These are phyloP conservation scores for Margaritifera margaritifera DNA, from an alignment of 2,888 invertebrate species.

Conservation along the genomic window DNA sequence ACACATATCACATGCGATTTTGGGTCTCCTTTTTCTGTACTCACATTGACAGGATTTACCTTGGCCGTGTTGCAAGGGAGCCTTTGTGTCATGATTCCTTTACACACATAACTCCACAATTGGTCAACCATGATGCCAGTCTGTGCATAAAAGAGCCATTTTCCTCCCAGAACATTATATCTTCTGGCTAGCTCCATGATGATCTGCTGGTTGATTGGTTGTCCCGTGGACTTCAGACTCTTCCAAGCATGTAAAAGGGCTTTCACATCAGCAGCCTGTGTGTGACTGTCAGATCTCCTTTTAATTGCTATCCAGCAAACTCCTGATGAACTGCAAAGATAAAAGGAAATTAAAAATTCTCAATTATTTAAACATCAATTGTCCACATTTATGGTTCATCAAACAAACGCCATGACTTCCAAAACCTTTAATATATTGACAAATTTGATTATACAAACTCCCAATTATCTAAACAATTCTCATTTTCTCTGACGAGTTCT, in stretches of 20 bases:
- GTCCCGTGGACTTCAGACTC: conserved; percentile 14
- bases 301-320: conserved; percentile 19
- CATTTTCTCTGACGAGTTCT: too few species aligned
- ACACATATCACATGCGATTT: conserved; percentile 42
- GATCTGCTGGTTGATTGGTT: conserved; percentile 21
- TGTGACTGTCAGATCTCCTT: not conserved
- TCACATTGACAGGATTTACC: conserved; percentile 15
- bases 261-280: conserved; percentile 9
- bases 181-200: conserved; percentile 38
- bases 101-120: conserved; percentile 40
- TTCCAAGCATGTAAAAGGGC: conserved; percentile 33
- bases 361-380: too few species aligned
- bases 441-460: too few species aligned
- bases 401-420: too few species aligned
- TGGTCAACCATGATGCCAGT: conserved; percentile 40
- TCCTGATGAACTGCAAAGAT: conserved; percentile 10
- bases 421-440: too few species aligned
- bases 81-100: conserved; percentile 20
- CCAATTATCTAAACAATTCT: too few species aligned
- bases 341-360: not conserved
- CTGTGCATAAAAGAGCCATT: conserved; percentile 39
- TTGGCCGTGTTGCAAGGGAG: conserved; percentile 27
- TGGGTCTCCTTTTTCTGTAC: not conserved
- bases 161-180: conserved; percentile 31
- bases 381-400: too few species aligned